phyloP scores from a whole-genome alignment of 2,888 invertebrate species.

The Leucophora obtusa region DNA sequence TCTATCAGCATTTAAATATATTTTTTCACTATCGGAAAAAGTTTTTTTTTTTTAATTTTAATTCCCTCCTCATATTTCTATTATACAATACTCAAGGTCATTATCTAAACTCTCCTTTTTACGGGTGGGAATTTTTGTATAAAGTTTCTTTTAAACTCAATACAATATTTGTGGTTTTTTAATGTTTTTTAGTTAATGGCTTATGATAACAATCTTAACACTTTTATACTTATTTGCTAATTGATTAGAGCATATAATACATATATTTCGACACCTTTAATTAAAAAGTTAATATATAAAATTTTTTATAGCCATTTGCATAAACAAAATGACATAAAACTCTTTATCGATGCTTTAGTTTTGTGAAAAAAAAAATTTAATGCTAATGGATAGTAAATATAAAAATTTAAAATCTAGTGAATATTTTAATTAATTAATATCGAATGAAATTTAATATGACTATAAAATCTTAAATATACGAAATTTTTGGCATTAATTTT shows the following conservation, averaged over 20 bases:
- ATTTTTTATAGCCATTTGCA: background rate
- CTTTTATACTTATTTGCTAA: slow-evolving; percentile 14
- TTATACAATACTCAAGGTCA: background rate
- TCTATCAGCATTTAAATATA: too few relatives aligned
- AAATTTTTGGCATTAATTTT: too few relatives aligned
- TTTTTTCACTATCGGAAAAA: too few relatives aligned
- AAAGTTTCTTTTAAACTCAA: background rate
- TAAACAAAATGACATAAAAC: background rate
- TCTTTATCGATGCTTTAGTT: background rate
- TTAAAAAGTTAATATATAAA: background rate
- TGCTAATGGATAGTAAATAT: too few relatives aligned
- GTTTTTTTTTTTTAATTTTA: too few relatives aligned
- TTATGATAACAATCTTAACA: slow-evolving; percentile 36
- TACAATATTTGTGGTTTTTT: too few relatives aligned
- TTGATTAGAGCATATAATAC: slow-evolving; percentile 11
- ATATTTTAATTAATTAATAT: too few relatives aligned
- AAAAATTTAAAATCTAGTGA: too few relatives aligned
- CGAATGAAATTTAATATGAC: too few relatives aligned
- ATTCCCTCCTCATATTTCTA: too few relatives aligned
- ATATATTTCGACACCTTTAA: slow-evolving; percentile 12
- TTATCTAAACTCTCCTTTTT: background rate
- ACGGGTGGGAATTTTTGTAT: background rate
- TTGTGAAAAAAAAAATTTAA: too few relatives aligned
- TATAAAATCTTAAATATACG: too few relatives aligned
- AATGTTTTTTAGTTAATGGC: slow-evolving; percentile 5